A percentile compares a stretch with the other conserved stretches of the same genome.
phyloP scores from a whole-genome alignment of 2,113 vertebrate species.

The Mus spicilegus region DNA sequence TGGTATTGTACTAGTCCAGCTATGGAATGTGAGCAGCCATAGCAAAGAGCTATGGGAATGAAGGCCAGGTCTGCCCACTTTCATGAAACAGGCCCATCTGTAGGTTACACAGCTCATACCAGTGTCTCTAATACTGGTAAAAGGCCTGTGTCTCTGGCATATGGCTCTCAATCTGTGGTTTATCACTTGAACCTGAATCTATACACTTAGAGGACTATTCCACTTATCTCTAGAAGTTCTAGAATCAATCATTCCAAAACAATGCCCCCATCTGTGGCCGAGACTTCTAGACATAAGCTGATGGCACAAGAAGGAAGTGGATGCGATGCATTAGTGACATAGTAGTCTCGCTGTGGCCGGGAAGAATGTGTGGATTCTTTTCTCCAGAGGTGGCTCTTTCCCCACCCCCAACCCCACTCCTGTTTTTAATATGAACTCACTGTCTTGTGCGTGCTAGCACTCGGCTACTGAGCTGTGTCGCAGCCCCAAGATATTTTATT shows the following conservation, averaged over 20 bases:
- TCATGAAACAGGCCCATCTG: background rate
- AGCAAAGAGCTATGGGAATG: background rate
- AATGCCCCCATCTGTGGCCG: background rate
- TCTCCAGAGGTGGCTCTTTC: background rate
- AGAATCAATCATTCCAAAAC: background rate
- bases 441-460: background rate
- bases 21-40: background rate
- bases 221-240: background rate
- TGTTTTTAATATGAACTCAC: background rate
- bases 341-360: background rate
- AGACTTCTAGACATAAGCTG: background rate
- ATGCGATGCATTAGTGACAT: background rate
- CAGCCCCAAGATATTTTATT: background rate
- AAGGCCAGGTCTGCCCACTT: background rate
- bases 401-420: background rate
- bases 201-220: background rate
- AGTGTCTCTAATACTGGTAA: background rate
- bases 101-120: rapidly evolving
- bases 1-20: background rate
- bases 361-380: constrained; percentile 20
- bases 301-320: background rate
- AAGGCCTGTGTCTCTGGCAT: background rate
- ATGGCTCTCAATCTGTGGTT: background rate
- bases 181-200: background rate
- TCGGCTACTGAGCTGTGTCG: background rate